A percentile compares a stretch with the other conserved stretches of the same genome.
phyloP scores from a whole-genome alignment of 30 jellyfish, hydroid and myxozoan species.

The Turritopsis dohrnii region DNA sequence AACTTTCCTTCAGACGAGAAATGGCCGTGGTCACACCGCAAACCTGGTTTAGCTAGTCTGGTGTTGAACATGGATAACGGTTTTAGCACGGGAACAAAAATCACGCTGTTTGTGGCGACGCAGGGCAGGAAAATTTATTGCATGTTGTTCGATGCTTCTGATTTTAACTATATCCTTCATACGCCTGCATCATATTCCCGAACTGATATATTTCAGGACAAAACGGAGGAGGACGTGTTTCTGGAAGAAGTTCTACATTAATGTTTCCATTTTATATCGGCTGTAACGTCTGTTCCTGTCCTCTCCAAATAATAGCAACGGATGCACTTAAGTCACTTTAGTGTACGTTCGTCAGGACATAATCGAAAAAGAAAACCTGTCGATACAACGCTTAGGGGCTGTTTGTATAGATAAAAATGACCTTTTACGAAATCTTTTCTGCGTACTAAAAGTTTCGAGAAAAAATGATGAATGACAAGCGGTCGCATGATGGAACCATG shows the following conservation, averaged over 20 bases:
- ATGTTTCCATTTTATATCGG: neutral
- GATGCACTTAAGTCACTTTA: too few relatives aligned
- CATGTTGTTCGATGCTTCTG: conserved; percentile 38
- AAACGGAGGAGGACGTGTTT: neutral
- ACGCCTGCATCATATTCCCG: neutral
- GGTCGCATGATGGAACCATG: too few relatives aligned
- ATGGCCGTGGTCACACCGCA: conserved; percentile 56
- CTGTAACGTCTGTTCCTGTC: neutral
- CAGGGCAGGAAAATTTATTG: conserved; percentile 31
- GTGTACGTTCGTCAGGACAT: too few relatives aligned
- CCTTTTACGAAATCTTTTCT: too few relatives aligned
- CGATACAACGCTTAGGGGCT: too few relatives aligned
- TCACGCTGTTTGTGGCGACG: conserved; percentile 38
- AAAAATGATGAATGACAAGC: too few relatives aligned
- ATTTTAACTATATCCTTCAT: neutral
- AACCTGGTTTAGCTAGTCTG: conserved; percentile 39
- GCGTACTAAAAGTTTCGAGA: too few relatives aligned
- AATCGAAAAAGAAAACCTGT: too few relatives aligned
- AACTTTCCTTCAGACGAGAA: conserved; percentile 41
- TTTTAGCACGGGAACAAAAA: conserved; percentile 10
- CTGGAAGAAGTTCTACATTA: neutral
- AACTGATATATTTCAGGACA: neutral
- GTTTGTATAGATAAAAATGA: too few relatives aligned
- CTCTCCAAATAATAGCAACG: too few relatives aligned
- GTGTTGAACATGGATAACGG: conserved; percentile 31